A percentile compares a stretch with the other conserved stretches of the same genome.
These are phyloP conservation scores for Xestia rhomboidea DNA, from an alignment of 2,888 invertebrate genomes.

Conservation along the genomic window DNA sequence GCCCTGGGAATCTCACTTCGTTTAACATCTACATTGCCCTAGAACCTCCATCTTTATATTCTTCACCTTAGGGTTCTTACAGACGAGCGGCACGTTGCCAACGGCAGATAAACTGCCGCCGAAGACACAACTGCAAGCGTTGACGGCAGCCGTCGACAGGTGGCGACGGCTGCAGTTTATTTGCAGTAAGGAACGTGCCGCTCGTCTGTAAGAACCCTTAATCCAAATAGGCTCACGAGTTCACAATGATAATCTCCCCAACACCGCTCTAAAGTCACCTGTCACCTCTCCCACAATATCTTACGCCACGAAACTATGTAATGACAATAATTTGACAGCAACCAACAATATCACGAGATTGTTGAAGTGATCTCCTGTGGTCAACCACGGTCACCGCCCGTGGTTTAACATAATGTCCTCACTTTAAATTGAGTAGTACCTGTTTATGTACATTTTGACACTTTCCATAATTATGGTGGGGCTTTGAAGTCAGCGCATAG, in stretches of 20 bases:
- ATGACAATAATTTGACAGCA: constrained; percentile 68
- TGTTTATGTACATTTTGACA: constrained; percentile 71
- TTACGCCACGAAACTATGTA: constrained; percentile 53
- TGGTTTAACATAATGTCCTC: constrained; percentile 63
- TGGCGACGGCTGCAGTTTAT: no score
- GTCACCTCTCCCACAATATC: constrained; percentile 60
- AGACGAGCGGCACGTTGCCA: no score
- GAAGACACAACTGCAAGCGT: no score
- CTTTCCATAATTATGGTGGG: constrained; percentile 58
- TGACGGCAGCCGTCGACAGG: no score
- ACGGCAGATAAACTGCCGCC: no score
- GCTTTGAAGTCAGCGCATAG: constrained; percentile 41
- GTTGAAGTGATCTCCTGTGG: constrained; percentile 75
- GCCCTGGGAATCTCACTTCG: neutral
- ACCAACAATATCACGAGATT: constrained; percentile 70
- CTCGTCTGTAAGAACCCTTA: no score
- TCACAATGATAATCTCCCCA: constrained; percentile 33
- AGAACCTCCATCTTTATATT: constrained; percentile 7
- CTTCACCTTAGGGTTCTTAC: no score
- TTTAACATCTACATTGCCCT: neutral
- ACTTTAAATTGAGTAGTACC: constrained; percentile 65
- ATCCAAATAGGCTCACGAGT: constrained; percentile 17
- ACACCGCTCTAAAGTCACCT: constrained; percentile 21
- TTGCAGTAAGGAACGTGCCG: no score
- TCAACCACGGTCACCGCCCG: constrained; percentile 73